These are phyloP conservation scores for Caenorhabditis wallacei DNA, from an alignment of 2,888 invertebrate genomes.

Conservation along the genomic window DNA sequence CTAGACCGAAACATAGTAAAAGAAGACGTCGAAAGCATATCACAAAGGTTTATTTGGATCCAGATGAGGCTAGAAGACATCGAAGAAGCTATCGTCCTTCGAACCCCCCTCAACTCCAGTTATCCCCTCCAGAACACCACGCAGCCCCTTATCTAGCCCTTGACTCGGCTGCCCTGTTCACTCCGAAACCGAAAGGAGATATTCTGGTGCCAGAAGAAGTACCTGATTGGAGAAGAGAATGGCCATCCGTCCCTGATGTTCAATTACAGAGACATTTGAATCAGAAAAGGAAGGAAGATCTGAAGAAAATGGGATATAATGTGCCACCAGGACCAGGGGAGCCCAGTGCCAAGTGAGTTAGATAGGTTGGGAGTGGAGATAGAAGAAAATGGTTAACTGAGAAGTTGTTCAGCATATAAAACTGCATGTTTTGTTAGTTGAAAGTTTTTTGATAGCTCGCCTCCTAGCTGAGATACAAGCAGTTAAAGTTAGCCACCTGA, in stretches of 20 bases:
- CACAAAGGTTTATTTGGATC: conserved; percentile 50
- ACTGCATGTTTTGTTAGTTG: too few species aligned
- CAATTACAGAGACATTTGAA: conserved; percentile 71
- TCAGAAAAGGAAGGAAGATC: conserved; percentile 45
- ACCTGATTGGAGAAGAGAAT: conserved; percentile 73
- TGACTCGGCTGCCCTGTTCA: conserved; percentile 42
- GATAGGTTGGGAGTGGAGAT: too few species aligned
- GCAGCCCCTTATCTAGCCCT: conserved; percentile 45
- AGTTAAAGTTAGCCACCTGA: too few species aligned
- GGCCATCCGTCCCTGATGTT: conserved; percentile 73
- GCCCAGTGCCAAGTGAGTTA: conserved; percentile 40
- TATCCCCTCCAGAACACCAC: conserved; percentile 16
- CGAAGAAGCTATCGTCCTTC: conserved; percentile 18
- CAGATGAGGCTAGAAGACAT: conserved; percentile 2
- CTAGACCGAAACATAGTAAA: conserved; percentile 68
- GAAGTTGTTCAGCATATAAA: not conserved
- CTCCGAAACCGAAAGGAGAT: conserved; percentile 61
- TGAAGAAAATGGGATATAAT: conserved; percentile 41
- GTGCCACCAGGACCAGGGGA: conserved; percentile 36
- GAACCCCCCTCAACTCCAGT: conserved; percentile 17
- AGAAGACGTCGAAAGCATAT: conserved; percentile 47
- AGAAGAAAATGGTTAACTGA: too few species aligned
- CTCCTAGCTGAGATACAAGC: not conserved
- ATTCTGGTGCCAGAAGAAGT: conserved; percentile 46
- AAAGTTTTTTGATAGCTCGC: too few species aligned